These are phyloP conservation scores for Horisme vitalbata DNA, from an alignment of 2,888 invertebrate genomes.

Conservation along the genomic window DNA sequence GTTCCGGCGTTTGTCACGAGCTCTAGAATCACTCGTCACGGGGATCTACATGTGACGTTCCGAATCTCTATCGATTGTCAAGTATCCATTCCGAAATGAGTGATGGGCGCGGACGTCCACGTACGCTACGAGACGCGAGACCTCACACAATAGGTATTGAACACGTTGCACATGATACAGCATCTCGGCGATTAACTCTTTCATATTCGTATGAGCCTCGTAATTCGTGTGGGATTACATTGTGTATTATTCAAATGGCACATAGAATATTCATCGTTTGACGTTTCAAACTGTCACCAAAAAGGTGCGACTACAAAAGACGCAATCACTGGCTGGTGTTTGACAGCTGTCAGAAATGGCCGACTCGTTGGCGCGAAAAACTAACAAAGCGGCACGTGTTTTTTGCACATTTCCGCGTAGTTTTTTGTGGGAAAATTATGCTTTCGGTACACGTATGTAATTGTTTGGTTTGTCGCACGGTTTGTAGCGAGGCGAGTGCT, in stretches of 20 bases:
- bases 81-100: conserved; percentile 70
- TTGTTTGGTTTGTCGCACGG: conserved; percentile 78
- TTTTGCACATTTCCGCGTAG: conserved; percentile 61
- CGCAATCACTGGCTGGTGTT: conserved; percentile 61
- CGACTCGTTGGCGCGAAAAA: conserved; percentile 70
- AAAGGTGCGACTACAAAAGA: conserved; percentile 65
- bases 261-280: conserved; percentile 42
- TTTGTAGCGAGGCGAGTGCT: conserved; percentile 49
- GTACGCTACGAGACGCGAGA: conserved; percentile 57
- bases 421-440: conserved; percentile 73
- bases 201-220: conserved; percentile 60
- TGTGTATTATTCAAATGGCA: conserved; percentile 65
- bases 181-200: conserved; percentile 71
- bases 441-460: conserved; percentile 77
- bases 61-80: conserved; percentile 68
- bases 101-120: conserved; percentile 59
- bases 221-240: conserved; percentile 74
- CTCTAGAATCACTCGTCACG: conserved; percentile 68
- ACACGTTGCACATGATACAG: conserved; percentile 65
- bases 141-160: conserved; percentile 74
- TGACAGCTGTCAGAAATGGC: conserved; percentile 80
- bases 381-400: conserved; percentile 66
- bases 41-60: conserved; percentile 61
- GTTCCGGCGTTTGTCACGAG: conserved; percentile 57
- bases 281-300: conserved; percentile 30